Conservation (phyloP, 2,797 vertebrate species). For the Phalanger gymnotis region DNA sequence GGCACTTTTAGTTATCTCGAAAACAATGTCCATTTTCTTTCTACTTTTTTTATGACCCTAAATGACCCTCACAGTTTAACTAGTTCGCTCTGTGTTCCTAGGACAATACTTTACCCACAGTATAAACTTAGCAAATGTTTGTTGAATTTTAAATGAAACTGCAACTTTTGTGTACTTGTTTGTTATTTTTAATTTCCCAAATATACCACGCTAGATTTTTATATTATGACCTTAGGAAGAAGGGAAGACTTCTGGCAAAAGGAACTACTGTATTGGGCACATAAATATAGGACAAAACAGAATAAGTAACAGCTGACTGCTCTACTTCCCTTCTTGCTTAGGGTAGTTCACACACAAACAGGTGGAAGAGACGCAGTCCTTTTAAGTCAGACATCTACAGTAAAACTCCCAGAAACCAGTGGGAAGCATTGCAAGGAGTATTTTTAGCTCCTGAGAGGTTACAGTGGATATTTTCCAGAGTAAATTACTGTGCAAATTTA, state of each 20-base stretch:
- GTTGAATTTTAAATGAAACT: neutral
- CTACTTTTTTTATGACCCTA: neutral
- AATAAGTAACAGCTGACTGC: neutral
- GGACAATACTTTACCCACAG: neutral
- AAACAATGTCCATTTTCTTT: constrained; percentile 6
- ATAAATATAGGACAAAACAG: neutral
- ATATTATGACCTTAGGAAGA: neutral
- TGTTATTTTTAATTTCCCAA: neutral
- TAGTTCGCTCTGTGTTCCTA: constrained; percentile 15
- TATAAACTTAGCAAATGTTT: neutral
- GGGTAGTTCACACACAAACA: neutral
- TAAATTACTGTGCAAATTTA: constrained; percentile 11
- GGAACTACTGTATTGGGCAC: neutral
- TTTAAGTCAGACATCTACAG: neutral
- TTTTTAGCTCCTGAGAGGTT: neutral
- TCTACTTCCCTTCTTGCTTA: neutral
- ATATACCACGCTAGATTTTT: neutral
- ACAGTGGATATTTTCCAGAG: neutral
- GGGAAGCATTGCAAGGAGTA: neutral
- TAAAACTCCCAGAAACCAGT: neutral
- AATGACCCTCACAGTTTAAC: neutral
- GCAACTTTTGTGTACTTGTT: neutral
- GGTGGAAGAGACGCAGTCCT: neutral
- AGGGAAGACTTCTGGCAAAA: neutral
- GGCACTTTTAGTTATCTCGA: constrained; percentile 55